Conservation (phyloP, 2,888 invertebrate species). For the Caenorhabditis afra region DNA sequence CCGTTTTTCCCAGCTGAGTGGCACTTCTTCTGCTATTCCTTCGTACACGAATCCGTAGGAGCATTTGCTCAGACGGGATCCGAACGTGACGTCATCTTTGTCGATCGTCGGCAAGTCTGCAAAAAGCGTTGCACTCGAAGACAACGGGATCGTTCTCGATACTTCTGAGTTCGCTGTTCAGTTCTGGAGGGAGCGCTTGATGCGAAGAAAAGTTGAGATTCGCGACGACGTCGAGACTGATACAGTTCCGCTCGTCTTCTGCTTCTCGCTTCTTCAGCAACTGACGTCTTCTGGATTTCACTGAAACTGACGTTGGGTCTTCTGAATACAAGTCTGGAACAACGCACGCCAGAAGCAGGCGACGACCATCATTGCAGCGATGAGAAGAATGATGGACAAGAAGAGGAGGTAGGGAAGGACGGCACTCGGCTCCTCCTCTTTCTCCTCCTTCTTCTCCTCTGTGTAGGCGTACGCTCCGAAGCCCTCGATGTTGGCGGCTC, state of each 20-base stretch:
- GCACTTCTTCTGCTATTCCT: constrained; percentile 88
- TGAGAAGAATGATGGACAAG: constrained; percentile 38
- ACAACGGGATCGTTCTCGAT: background rate
- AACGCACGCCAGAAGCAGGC: constrained; percentile 58
- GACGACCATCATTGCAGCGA: constrained; percentile 46
- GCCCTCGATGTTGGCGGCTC: constrained; percentile 80
- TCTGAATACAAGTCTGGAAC: background rate
- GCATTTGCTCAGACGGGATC: constrained; percentile 93
- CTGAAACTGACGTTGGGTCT: constrained; percentile 38
- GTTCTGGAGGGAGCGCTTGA: constrained; percentile 56
- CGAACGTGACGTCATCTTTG: constrained; percentile 89
- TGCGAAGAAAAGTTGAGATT: constrained; percentile 41
- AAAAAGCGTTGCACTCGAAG: background rate
- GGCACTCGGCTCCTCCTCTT: constrained; percentile 46
- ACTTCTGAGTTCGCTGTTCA: constrained; percentile 65
- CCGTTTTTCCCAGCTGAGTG: constrained; percentile 84
- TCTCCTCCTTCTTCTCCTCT: constrained; percentile 57
- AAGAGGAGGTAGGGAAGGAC: constrained; percentile 43
- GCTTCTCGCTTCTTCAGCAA: constrained; percentile 56
- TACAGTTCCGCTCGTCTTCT: constrained; percentile 67
- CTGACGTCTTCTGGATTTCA: constrained; percentile 51
- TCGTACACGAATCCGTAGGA: constrained; percentile 98
- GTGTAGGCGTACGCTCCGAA: constrained; percentile 76
- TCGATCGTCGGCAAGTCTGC: constrained; percentile 89
- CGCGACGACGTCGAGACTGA: constrained; percentile 74